Percentiles rank a stretch among this genome's conserved stretches.
Conservation (phyloP, 30 jellyfish, hydroid and myxozoan genomes). For the Aurelia aurita region DNA sequence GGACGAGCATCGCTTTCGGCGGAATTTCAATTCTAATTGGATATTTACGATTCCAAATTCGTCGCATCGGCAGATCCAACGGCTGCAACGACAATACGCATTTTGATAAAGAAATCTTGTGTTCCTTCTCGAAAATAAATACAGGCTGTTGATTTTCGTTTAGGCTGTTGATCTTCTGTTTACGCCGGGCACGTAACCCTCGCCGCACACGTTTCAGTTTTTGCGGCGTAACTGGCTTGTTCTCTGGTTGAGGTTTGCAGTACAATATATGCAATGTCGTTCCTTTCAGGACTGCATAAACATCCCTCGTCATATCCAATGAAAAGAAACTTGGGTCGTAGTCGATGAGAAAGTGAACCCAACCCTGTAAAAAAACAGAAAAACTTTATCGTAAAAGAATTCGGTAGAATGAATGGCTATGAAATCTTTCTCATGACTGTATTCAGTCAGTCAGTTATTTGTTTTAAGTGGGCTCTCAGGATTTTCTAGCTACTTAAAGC, state of each 20-base stretch:
- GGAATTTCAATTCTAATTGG: slow-evolving; percentile 91
- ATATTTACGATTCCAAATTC: slow-evolving; percentile 97
- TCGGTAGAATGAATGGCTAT: too few relatives aligned
- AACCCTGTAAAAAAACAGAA: slow-evolving; percentile 74
- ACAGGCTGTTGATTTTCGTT: slow-evolving; percentile 68
- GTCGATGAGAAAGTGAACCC: slow-evolving; percentile 85
- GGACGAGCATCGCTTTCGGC: slow-evolving; percentile 69
- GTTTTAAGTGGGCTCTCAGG: too few relatives aligned
- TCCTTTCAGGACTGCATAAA: slow-evolving; percentile 74
- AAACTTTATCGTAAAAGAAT: background rate
- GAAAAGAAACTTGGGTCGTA: slow-evolving; percentile 73
- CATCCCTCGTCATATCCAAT: slow-evolving; percentile 77
- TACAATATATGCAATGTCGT: slow-evolving; percentile 63
- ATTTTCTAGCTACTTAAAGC: too few relatives aligned
- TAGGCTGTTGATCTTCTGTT: slow-evolving; percentile 3
- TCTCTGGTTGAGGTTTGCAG: slow-evolving; percentile 80
- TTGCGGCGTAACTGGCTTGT: slow-evolving; percentile 40
- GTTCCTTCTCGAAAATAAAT: slow-evolving; percentile 76
- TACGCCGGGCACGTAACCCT: slow-evolving; percentile 60
- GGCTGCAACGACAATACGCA: slow-evolving; percentile 81
- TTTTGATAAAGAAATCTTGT: slow-evolving; percentile 64
- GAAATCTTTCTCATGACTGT: too few relatives aligned
- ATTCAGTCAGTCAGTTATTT: too few relatives aligned
- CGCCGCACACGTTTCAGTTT: slow-evolving; percentile 56
- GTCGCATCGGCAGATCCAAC: slow-evolving; percentile 91